phyloP scores from a whole-genome alignment of 2,888 invertebrate genomes.

The Prionchulus punctatus region DNA sequence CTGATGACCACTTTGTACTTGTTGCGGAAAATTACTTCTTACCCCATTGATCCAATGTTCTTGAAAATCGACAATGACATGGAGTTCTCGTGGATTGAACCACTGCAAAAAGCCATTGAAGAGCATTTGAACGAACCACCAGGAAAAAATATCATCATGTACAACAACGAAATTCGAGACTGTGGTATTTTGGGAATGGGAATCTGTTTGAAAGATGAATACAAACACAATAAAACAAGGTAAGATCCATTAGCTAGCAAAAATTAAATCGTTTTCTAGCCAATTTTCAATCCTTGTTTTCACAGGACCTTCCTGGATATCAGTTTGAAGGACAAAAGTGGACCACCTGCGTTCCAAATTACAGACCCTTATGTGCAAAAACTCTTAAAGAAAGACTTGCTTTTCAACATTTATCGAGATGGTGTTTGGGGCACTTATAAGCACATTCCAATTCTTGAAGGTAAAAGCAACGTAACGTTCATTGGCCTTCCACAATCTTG shows the following conservation, averaged over 20 bases:
- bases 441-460: slow-evolving; percentile 52
- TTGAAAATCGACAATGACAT: slow-evolving; percentile 58
- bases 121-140: slow-evolving; percentile 46
- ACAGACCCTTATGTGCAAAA: slow-evolving; percentile 19
- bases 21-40: slow-evolving; percentile 3
- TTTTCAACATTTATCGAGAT: slow-evolving; percentile 64
- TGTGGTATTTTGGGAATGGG: slow-evolving; percentile 71
- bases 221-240: slow-evolving; percentile 60
- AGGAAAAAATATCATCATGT: slow-evolving; percentile 19
- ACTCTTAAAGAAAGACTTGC: slow-evolving; percentile 50
- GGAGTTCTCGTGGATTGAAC: slow-evolving; percentile 7
- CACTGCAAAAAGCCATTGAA: slow-evolving; percentile 54
- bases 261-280: too few species aligned
- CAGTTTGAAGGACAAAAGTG: background rate
- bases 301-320: background rate
- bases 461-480: too few species aligned
- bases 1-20: slow-evolving; percentile 10
- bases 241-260: too few species aligned
- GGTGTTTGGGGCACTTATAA: slow-evolving; percentile 71
- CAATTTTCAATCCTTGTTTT: too few species aligned
- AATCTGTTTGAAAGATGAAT: slow-evolving; percentile 72
- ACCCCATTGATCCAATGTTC: slow-evolving; percentile 37
- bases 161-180: slow-evolving; percentile 48
- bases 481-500: slow-evolving; percentile 7
- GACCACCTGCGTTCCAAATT: background rate